phyloP scores from a whole-genome alignment of 2,113 vertebrate genomes.

The Eclectus roratus region DNA sequence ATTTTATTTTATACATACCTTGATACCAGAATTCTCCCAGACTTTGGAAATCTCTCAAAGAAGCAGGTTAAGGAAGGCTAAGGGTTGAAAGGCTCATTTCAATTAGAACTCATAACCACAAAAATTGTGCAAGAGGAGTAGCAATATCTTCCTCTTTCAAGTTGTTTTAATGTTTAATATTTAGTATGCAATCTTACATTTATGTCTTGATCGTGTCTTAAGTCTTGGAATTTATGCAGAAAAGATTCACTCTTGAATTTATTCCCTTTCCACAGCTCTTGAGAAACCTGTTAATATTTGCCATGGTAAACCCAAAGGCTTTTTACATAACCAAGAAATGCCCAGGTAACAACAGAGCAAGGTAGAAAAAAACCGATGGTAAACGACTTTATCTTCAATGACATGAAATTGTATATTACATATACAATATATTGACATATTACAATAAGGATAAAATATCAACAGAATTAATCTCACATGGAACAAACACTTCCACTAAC shows the following conservation, averaged over 20 bases:
- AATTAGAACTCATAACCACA: not conserved
- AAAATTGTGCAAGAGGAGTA: not conserved
- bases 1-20: not conserved
- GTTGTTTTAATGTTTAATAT: not conserved
- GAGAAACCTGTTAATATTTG: not conserved
- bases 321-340: not conserved
- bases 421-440: not conserved
- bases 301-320: not conserved
- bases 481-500: not conserved
- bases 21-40: not conserved
- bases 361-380: not conserved
- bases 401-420: not conserved
- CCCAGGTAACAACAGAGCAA: not conserved
- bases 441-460: not conserved
- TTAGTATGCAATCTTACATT: not conserved
- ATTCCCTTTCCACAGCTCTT: not conserved
- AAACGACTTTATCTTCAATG: not conserved
- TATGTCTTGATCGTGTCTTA: not conserved
- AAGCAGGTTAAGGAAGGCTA: not conserved
- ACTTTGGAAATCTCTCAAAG: not conserved
- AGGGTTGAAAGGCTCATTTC: not conserved
- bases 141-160: not conserved
- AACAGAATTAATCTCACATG: not conserved
- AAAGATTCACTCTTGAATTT: not conserved
- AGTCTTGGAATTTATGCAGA: not conserved